Evolutionary conservation across 1,140 invertebrate genomes (phyloP).

Genomic region (Dendroctonus ponderosae): DNA sequence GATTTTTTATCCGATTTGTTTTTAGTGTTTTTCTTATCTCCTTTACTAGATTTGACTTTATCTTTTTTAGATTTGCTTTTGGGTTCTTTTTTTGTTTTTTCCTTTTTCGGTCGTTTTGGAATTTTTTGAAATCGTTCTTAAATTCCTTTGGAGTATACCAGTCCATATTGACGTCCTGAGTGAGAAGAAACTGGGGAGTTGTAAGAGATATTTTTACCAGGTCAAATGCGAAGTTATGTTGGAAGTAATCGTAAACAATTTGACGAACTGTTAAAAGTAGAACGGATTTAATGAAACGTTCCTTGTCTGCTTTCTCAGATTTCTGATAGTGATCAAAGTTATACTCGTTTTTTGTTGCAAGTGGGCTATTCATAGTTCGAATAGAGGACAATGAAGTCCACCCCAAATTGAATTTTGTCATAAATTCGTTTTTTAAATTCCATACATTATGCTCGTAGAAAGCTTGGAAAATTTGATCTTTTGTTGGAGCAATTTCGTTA

Average conservation of each 20-base stretch:
- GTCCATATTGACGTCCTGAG: conserved; percentile 37
- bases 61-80: conserved; percentile 22
- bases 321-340: background rate
- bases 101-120: conserved; percentile 22
- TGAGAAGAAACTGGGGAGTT: conserved; percentile 35
- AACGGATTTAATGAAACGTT: conserved; percentile 18
- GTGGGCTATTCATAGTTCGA: background rate
- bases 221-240: conserved; percentile 35
- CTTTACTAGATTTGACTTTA: conserved; percentile 18
- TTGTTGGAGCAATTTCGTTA: background rate
- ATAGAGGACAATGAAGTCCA: conserved; percentile 5
- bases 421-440: conserved; percentile 22
- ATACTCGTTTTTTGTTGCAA: background rate
- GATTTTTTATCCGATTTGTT: conserved; percentile 10
- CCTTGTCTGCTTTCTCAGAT: conserved; percentile 1
- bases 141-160: conserved; percentile 41
- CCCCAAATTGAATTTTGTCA: conserved; percentile 8
- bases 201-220: conserved; percentile 25
- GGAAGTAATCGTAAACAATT: conserved; percentile 32
- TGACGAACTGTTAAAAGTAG: conserved; percentile 19
- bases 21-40: conserved; percentile 11
- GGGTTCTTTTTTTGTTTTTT: conserved; percentile 32
- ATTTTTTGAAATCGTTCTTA: conserved; percentile 33
- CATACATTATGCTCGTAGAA: conserved; percentile 27
- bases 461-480: conserved; percentile 22